Evolutionary conservation across 2,797 vertebrate genomes (phyloP).

Genomic region (Bradypus variegatus): DNA sequence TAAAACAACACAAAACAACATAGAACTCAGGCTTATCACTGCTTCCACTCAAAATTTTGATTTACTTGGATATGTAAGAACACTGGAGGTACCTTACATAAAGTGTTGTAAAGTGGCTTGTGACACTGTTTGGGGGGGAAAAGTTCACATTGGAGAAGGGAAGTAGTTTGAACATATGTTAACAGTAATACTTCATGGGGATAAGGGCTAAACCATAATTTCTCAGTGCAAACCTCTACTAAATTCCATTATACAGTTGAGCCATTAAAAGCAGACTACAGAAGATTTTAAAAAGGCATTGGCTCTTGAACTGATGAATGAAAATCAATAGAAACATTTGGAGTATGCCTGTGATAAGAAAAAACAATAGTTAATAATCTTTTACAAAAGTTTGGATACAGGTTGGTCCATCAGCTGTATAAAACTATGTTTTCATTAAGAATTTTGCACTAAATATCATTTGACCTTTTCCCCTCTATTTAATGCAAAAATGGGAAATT

Average conservation of each 20-base stretch:
- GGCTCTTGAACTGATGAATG: conserved; percentile 35
- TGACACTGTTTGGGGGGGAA: conserved; percentile 52
- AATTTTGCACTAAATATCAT: conserved; percentile 38
- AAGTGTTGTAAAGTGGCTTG: conserved; percentile 41
- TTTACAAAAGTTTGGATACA: conserved; percentile 39
- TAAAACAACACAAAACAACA: conserved; percentile 42
- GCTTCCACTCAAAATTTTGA: conserved; percentile 36
- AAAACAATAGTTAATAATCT: conserved; percentile 48
- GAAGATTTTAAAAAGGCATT: conserved; percentile 31
- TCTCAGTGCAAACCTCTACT: conserved; percentile 48
- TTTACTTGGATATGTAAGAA: conserved; percentile 24
- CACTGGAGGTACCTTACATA: background rate
- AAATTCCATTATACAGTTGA: conserved; percentile 11
- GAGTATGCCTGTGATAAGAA: conserved; percentile 32
- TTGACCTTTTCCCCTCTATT: background rate
- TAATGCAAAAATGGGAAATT: conserved; percentile 41
- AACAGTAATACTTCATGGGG: conserved; percentile 37
- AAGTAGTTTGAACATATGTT: conserved; percentile 22
- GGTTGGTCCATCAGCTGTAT: conserved; percentile 54
- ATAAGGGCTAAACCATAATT: conserved; percentile 18
- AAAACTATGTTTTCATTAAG: conserved; percentile 55
- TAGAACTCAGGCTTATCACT: conserved; percentile 25
- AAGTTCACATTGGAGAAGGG: conserved; percentile 40
- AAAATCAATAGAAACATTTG: conserved; percentile 30
- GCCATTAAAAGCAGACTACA: conserved; percentile 36